These are phyloP conservation scores for Calephelis perditalis DNA, from an alignment of 2,888 invertebrate species.

Conservation along the genomic window DNA sequence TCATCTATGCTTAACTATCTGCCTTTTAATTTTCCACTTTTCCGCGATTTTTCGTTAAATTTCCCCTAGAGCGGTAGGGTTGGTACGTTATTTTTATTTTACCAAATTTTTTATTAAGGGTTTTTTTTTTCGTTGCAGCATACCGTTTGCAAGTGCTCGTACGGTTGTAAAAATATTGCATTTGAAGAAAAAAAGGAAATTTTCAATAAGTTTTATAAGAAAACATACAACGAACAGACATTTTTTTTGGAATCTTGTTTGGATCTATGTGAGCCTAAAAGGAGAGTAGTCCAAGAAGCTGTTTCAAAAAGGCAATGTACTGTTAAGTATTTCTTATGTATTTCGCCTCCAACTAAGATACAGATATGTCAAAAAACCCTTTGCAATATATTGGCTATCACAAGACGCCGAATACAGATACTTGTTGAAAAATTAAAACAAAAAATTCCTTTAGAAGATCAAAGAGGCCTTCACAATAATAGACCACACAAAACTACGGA, in stretches of 20 bases:
- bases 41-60: no score
- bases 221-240: conserved; percentile 1
- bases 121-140: neutral
- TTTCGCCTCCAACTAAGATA: conserved; percentile 3
- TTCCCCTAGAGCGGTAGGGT: no score
- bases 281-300: conserved; percentile 3
- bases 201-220: conserved; percentile 1
- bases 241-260: conserved; percentile 1
- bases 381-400: conserved; percentile 3
- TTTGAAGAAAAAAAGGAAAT: conserved; percentile 1
- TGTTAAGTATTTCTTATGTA: conserved; percentile 3
- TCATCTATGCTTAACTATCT: no score
- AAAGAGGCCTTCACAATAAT: conserved; percentile 1
- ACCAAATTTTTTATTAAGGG: conserved; percentile 3
- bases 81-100: neutral
- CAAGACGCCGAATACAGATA: conserved; percentile 1
- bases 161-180: conserved; percentile 3
- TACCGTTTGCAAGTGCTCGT: conserved; percentile 3
- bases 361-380: conserved; percentile 2
- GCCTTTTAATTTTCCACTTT: no score
- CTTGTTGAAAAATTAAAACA: conserved; percentile 1
- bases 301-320: conserved; percentile 3
- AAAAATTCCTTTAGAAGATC: neutral
- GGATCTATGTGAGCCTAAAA: conserved; percentile 3
- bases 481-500: conserved; percentile 1